Evolutionary conservation across 1,140 invertebrate genomes (phyloP).

Genomic region (Diorhabda elongata): DNA sequence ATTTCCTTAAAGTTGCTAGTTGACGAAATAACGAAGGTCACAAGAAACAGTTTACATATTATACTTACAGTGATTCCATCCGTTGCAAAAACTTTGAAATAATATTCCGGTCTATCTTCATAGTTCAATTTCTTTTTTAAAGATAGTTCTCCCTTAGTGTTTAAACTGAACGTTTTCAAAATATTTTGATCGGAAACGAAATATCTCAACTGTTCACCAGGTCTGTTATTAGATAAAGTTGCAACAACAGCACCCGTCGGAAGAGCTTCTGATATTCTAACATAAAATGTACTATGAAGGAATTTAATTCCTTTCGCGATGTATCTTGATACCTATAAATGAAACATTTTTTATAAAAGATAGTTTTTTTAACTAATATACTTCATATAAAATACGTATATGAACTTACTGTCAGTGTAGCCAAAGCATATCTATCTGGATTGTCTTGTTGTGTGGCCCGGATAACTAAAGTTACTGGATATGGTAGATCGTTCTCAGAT

Average conservation of each 20-base stretch:
- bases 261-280: constrained; percentile 71
- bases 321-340: constrained; percentile 25
- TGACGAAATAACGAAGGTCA: no score
- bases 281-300: constrained; percentile 66
- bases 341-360: background rate
- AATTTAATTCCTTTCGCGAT: constrained; percentile 54
- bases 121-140: constrained; percentile 75
- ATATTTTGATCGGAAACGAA: constrained; percentile 62
- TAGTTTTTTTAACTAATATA: background rate
- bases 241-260: constrained; percentile 67
- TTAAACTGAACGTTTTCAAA: constrained; percentile 67
- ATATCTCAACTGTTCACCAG: constrained; percentile 57
- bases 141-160: constrained; percentile 73
- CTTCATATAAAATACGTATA: background rate
- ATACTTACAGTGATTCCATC: constrained; percentile 68
- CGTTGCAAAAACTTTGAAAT: constrained; percentile 77
- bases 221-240: constrained; percentile 58
- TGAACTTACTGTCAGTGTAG: constrained; percentile 13
- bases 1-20: no score
- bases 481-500: constrained; percentile 57
- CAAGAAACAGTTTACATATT: no score
- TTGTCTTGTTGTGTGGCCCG: constrained; percentile 67
- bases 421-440: constrained; percentile 65
- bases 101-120: constrained; percentile 67
- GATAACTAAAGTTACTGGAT: constrained; percentile 72